These are phyloP conservation scores for Capreolus pygargus DNA, from an alignment of 2,113 vertebrate species.

Conservation along the genomic window DNA sequence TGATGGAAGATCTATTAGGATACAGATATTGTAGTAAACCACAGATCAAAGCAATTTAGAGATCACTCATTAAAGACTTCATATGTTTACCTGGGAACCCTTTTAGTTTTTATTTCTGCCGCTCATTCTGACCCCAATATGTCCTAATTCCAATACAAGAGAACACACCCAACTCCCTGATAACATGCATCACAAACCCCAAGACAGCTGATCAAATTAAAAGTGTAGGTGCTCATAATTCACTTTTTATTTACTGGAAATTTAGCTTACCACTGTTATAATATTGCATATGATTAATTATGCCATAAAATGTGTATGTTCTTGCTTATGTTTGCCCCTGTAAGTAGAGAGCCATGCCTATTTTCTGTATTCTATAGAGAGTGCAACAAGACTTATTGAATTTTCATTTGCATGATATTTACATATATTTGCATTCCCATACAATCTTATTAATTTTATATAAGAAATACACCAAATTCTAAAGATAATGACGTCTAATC, in stretches of 20 bases:
- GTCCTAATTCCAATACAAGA: neutral
- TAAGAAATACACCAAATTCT: constrained; percentile 20
- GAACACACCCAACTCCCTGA: neutral
- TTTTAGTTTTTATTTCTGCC: neutral
- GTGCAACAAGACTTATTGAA: neutral
- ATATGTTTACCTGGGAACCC: neutral
- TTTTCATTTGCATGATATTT: constrained; percentile 46
- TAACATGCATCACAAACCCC: neutral
- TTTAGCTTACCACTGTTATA: neutral
- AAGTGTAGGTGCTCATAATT: neutral
- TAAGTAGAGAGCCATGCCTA: neutral
- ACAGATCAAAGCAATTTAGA: neutral
- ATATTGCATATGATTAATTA: constrained; percentile 38
- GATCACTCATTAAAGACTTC: fast-evolving
- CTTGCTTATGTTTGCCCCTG: neutral
- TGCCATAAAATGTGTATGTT: neutral
- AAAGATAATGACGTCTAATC: neutral
- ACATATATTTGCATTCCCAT: constrained; percentile 53
- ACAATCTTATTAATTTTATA: constrained; percentile 40
- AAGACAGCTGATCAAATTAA: neutral
- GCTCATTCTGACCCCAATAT: neutral
- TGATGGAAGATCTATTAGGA: neutral
- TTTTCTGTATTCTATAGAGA: neutral
- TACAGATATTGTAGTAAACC: neutral
- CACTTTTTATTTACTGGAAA: constrained; percentile 41